Conservation (phyloP, 2,113 vertebrate species). For the Melanotaenia duboulayi region DNA sequence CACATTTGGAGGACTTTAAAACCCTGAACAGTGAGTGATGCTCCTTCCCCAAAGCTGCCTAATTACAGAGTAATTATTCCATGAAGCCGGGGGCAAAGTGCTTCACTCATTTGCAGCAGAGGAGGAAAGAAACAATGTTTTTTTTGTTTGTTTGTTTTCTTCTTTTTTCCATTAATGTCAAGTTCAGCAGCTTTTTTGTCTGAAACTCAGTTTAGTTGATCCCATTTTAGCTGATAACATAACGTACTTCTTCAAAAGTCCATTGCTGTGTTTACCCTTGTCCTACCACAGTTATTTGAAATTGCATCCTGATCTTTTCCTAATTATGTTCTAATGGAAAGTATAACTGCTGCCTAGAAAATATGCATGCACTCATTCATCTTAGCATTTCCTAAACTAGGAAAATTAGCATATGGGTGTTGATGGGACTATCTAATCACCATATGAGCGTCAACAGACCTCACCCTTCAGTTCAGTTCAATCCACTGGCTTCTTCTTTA, state of each 20-base stretch:
- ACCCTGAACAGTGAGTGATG: constrained; percentile 18
- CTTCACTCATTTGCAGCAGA: constrained; percentile 25
- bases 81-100: constrained; percentile 24
- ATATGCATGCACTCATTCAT: no score
- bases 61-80: constrained; percentile 50
- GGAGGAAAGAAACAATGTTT: not conserved
- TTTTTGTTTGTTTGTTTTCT: no score
- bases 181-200: not conserved
- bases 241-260: not conserved
- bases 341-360: not conserved
- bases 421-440: no score
- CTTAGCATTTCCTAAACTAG: no score
- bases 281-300: not conserved
- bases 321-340: not conserved
- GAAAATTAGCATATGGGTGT: no score
- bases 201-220: not conserved
- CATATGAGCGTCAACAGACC: no score
- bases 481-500: no score
- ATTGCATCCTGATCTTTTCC: not conserved
- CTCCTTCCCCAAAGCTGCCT: constrained; percentile 27
- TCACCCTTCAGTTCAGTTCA: no score
- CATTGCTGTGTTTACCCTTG: not conserved
- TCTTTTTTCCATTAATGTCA: not conserved
- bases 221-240: no score
- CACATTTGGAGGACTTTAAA: constrained; percentile 18